Percentiles rank a stretch among this genome's conserved stretches.
Conservation (phyloP, 2,888 invertebrate species). For the Antheraea assamensis region DNA sequence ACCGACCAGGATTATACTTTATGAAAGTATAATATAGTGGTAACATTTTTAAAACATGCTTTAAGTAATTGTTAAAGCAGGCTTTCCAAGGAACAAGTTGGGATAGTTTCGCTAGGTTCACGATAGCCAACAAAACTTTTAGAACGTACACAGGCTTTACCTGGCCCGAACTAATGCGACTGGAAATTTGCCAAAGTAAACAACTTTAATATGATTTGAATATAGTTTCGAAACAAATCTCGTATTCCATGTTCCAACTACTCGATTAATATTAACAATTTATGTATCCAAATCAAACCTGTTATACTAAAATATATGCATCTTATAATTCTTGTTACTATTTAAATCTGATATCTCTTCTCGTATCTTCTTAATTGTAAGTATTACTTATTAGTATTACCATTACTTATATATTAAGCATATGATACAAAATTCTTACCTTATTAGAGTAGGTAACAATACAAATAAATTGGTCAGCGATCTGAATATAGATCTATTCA, state of each 20-base stretch:
- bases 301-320: not conserved
- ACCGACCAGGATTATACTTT: not conserved
- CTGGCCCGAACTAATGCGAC: constrained; percentile 50
- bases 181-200: constrained; percentile 70
- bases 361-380: too few species aligned
- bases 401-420: too few species aligned
- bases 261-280: not conserved
- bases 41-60: not conserved
- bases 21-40: not conserved
- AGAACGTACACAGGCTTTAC: constrained; percentile 40
- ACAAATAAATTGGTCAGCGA: too few species aligned
- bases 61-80: constrained; percentile 10
- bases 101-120: constrained; percentile 11
- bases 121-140: constrained; percentile 33
- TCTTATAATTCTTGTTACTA: too few species aligned
- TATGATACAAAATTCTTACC: too few species aligned
- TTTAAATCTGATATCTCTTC: not conserved
- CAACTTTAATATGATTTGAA: constrained; percentile 72
- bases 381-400: too few species aligned
- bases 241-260: constrained; percentile 35
- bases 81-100: not conserved
- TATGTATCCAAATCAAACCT: not conserved
- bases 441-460: too few species aligned
- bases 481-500: too few species aligned
- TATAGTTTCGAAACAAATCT: constrained; percentile 68